phyloP scores from a whole-genome alignment of 2,888 invertebrate genomes.

The Nudaria mundana region DNA sequence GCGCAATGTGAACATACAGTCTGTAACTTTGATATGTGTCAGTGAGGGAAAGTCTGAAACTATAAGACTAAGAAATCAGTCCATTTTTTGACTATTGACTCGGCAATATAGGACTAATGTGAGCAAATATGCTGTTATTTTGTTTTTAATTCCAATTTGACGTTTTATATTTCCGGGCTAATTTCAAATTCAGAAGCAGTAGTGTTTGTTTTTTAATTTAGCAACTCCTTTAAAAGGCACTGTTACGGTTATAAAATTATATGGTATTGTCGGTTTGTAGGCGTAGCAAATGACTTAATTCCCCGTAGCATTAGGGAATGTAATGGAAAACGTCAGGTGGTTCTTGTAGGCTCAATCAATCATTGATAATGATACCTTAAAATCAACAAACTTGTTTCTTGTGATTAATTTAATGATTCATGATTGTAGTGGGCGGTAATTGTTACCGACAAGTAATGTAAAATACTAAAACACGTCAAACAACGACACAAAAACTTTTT shows the following conservation, averaged over 20 bases:
- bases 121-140: too few species aligned
- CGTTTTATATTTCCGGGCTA: neutral
- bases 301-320: neutral
- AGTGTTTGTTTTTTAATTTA: neutral
- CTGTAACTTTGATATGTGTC: too few species aligned
- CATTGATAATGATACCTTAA: neutral
- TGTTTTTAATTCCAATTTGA: neutral
- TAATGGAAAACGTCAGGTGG: neutral
- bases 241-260: neutral
- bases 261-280: constrained; percentile 1
- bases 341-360: neutral
- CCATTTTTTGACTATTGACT: too few species aligned
- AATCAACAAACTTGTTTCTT: neutral
- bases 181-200: neutral
- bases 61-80: too few species aligned
- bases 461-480: too few species aligned
- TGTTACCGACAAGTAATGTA: too few species aligned
- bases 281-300: constrained; percentile 3
- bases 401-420: neutral
- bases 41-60: too few species aligned
- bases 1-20: too few species aligned
- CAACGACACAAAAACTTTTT: too few species aligned
- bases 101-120: too few species aligned
- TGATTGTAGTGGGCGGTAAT: too few species aligned
- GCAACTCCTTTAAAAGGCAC: neutral